Conservation (phyloP, 2,888 invertebrate species). For the Megastigmus dorsalis region DNA sequence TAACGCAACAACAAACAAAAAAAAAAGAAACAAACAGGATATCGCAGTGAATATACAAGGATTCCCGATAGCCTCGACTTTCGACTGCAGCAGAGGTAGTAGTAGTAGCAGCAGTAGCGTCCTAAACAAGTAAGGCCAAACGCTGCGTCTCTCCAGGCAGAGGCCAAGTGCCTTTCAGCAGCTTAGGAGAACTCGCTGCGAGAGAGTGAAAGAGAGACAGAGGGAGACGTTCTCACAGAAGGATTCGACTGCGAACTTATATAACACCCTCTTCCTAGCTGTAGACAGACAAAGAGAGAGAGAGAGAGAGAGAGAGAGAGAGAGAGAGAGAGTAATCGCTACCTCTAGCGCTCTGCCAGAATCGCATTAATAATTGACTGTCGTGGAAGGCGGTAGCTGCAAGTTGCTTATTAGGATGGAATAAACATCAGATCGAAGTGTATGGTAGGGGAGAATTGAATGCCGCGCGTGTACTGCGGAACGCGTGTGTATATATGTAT, state of each 20-base stretch:
- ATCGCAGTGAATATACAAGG: too few species aligned
- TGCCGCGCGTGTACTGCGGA: neutral
- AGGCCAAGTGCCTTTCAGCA: constrained; percentile 63
- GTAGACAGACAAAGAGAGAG: too few species aligned
- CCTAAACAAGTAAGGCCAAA: constrained; percentile 13
- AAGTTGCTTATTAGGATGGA: constrained; percentile 30
- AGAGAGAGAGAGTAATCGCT: constrained; percentile 5
- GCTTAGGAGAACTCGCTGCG: constrained; percentile 66
- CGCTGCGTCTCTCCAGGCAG: neutral
- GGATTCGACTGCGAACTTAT: constrained; percentile 70
- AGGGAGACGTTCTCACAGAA: constrained; percentile 72
- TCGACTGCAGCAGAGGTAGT: too few species aligned
- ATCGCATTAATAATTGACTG: constrained; percentile 63
- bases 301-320: neutral
- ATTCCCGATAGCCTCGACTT: too few species aligned
- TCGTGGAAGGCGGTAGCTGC: neutral
- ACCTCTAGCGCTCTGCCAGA: constrained; percentile 2
- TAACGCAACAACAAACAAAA: too few species aligned
- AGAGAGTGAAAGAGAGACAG: too few species aligned
- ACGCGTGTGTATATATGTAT: too few species aligned
- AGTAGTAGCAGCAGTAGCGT: too few species aligned
- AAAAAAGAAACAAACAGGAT: too few species aligned
- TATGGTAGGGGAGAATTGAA: neutral
- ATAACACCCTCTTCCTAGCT: constrained; percentile 59
- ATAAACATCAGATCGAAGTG: constrained; percentile 41